Evolutionary conservation across 1,140 invertebrate species (phyloP).

Genomic region (Calosoma granatense): DNA sequence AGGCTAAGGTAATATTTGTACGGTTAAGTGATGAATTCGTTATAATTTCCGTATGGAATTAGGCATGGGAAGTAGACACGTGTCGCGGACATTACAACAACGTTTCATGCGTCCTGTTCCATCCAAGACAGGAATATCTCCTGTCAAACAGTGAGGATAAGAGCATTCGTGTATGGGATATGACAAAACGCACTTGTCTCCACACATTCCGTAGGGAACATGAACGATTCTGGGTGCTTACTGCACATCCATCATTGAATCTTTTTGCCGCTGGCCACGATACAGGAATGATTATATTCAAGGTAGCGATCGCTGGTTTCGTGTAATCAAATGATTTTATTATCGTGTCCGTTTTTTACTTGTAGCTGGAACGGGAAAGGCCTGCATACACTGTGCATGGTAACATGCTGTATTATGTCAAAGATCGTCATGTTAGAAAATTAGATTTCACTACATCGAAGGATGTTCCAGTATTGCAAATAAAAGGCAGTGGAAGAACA

Average conservation of each 20-base stretch:
- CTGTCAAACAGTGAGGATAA: constrained; percentile 97
- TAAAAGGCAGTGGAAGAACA: constrained; percentile 67
- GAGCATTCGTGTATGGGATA: constrained; percentile 97
- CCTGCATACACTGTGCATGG: constrained; percentile 91
- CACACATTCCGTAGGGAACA: constrained; percentile 93
- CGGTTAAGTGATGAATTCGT: background rate
- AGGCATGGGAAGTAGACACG: constrained; percentile 98
- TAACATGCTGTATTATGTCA: constrained; percentile 93
- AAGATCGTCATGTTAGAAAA: constrained; percentile 83
- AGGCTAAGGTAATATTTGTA: constrained; percentile 60
- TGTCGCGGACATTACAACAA: constrained; percentile 99
- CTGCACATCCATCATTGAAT: constrained; percentile 79
- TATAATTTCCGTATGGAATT: constrained; percentile 10
- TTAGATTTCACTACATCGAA: constrained; percentile 90
- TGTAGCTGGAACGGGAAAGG: constrained; percentile 86
- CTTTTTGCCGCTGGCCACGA: constrained; percentile 93
- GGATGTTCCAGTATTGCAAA: constrained; percentile 85
- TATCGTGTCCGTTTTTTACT: constrained; percentile 25
- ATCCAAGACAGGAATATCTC: constrained; percentile 94
- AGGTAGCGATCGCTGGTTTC: constrained; percentile 27
- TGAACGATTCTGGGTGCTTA: constrained; percentile 94
- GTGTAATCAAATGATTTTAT: constrained; percentile 18
- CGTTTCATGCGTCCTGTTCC: constrained; percentile 95
- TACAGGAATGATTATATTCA: constrained; percentile 78
- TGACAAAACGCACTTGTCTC: constrained; percentile 93